Conservation (phyloP, 1,140 invertebrate species). For the Tetramorium parvispinum region DNA sequence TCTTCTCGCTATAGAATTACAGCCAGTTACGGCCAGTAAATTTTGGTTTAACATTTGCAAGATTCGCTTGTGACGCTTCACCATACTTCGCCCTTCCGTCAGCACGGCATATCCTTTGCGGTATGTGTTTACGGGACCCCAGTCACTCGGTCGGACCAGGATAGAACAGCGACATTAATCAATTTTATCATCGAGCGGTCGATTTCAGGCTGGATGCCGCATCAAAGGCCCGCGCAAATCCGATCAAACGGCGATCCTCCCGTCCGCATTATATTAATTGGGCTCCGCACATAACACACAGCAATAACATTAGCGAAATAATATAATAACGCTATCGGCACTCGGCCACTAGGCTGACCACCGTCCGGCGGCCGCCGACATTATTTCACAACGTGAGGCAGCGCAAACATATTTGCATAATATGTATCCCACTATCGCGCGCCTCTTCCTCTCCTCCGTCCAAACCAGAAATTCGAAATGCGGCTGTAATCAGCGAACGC, state of each 20-base stretch:
- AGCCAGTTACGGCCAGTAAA: background rate
- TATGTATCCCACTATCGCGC: constrained; percentile 60
- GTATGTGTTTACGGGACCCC: background rate
- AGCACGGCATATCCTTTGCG: background rate
- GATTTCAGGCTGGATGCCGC: constrained; percentile 60
- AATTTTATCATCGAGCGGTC: constrained; percentile 77
- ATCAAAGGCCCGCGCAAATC: constrained; percentile 51
- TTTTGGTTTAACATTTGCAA: background rate
- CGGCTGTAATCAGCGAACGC: constrained; percentile 57
- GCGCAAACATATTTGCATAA: constrained; percentile 74
- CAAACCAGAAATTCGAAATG: constrained; percentile 34
- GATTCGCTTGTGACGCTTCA: background rate
- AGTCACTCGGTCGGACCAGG: background rate
- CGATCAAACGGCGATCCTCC: constrained; percentile 55
- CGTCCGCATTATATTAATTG: constrained; percentile 77
- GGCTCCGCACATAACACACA: constrained; percentile 65
- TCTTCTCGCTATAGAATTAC: background rate
- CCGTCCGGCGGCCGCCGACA: constrained; percentile 24
- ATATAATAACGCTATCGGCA: constrained; percentile 77
- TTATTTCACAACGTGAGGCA: constrained; percentile 64
- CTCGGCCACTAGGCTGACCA: constrained; percentile 62
- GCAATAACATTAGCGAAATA: constrained; percentile 80
- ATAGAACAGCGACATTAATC: constrained; percentile 58
- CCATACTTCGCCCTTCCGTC: background rate
- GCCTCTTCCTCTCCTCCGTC: constrained; percentile 5